phyloP scores from a whole-genome alignment of 2,888 invertebrate genomes.

The Lymantria dispar region DNA sequence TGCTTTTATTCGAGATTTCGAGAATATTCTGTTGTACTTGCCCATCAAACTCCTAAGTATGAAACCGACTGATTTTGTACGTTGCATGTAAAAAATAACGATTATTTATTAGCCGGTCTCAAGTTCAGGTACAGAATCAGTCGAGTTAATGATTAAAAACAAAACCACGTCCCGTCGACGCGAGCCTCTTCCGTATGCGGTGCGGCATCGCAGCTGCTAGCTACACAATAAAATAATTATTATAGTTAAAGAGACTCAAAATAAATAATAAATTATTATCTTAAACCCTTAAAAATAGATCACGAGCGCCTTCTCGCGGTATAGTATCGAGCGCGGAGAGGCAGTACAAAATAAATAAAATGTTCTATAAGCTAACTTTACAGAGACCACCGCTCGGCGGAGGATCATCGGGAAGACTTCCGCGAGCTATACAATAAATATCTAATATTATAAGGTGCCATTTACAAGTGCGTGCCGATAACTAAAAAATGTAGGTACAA shows the following conservation, averaged over 20 bases:
- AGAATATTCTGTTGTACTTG: conserved; percentile 29
- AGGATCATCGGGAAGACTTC: conserved; percentile 80
- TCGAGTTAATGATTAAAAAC: conserved; percentile 43
- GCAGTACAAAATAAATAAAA: conserved; percentile 81
- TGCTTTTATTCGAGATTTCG: conserved; percentile 28
- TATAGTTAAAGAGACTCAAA: conserved; percentile 81
- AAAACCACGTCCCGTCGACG: conserved; percentile 75
- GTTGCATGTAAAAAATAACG: conserved; percentile 14
- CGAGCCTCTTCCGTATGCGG: conserved; percentile 75
- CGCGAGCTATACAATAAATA: conserved; percentile 81
- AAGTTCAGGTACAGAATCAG: conserved; percentile 46
- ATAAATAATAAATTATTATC: conserved; percentile 83
- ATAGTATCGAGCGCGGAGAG: conserved; percentile 79
- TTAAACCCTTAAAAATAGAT: conserved; percentile 82
- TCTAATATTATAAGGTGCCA: conserved; percentile 80
- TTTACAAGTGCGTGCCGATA: conserved; percentile 81
- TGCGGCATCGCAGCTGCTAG: conserved; percentile 75
- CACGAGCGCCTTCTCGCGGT: conserved; percentile 82
- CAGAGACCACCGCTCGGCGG: conserved; percentile 82
- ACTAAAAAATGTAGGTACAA: conserved; percentile 62
- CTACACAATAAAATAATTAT: conserved; percentile 69
- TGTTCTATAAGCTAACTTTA: conserved; percentile 81
- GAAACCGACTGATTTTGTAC: conserved; percentile 50
- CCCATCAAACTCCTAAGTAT: conserved; percentile 56
- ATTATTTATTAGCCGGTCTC: conserved; percentile 18